Base-by-base conservation (phyloP, 1,140 invertebrate genomes). In the Diuraphis noxia region DNA sequence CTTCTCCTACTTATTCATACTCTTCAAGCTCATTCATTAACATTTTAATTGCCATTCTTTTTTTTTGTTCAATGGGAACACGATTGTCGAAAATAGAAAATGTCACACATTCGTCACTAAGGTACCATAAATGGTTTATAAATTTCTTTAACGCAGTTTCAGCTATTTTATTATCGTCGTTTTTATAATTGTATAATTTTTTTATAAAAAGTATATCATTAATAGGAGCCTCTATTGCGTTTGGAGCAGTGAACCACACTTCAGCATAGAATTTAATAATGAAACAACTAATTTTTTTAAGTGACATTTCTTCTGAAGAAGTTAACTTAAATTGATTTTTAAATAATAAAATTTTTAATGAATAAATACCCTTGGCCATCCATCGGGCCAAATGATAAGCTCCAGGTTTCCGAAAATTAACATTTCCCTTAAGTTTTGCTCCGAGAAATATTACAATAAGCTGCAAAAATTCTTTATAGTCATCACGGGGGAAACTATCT, bases 401-500 rank as follows among this genome's bases (percentile, higher is more conserved):
- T n/a, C 93, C 93, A 88, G 90, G 92, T 92, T 94, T 92, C 63
- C 92, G 92, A 88, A 94, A 93, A 92, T 92, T 93, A 52, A 93
- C 84, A 93, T 93, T 93, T 38, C 25, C 72, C 30, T 36, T 30
- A 4, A 79, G 34, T 40, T 92, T 92, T 92, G 92, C 93, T 41
- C 93, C 94, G 49, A 94, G 93, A 93, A 94, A 94, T 63, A 94
- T 93, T 43, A 94, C 92, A 40, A 49, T 93, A 56, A 94, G 92
- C 92, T 94, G 93, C 19, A 94, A 92, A 34, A 94, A 91, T 93
- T 94, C 93, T 56, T 93, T 93, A 92, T 94, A 94, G 92, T 94
- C 94, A 92, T 93, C 91, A 89, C 93, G 92, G 21, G 92, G 93
- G 85, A 92, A 88, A 79, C 79, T 4, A 84, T 56, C 30, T 56